Percentiles rank a stretch among this genome's conserved stretches.
phyloP scores from a whole-genome alignment of 2,888 invertebrate genomes.

The Tetramorium bicarinatum region DNA sequence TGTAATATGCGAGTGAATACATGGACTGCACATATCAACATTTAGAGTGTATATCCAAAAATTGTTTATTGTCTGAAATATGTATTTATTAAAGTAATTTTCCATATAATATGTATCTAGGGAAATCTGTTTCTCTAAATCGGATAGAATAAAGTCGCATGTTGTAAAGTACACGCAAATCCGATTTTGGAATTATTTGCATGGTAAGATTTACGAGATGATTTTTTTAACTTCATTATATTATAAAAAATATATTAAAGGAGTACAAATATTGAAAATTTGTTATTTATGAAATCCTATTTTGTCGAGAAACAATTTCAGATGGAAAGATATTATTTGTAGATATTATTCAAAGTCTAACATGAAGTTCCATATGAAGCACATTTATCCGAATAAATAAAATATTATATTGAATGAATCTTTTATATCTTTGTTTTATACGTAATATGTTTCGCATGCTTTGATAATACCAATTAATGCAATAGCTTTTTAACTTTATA shows the following conservation, averaged over 20 bases:
- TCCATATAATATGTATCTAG: neutral
- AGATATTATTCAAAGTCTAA: neutral
- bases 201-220: neutral
- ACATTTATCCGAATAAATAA: neutral
- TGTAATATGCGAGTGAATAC: neutral
- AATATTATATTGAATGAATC: neutral
- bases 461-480: neutral
- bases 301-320: constrained; percentile 12
- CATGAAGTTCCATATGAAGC: neutral
- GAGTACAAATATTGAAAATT: neutral
- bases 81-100: constrained; percentile 1
- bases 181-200: neutral
- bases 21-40: neutral
- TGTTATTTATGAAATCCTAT: neutral
- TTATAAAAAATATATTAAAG: neutral
- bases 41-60: neutral
- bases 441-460: neutral
- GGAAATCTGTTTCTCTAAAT: neutral
- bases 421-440: neutral
- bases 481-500: neutral
- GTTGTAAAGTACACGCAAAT: neutral
- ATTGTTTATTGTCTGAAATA: neutral
- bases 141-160: neutral
- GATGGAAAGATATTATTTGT: neutral
- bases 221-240: no score